phyloP scores from a whole-genome alignment of 2,797 vertebrate genomes.

The Falco rusticolus region DNA sequence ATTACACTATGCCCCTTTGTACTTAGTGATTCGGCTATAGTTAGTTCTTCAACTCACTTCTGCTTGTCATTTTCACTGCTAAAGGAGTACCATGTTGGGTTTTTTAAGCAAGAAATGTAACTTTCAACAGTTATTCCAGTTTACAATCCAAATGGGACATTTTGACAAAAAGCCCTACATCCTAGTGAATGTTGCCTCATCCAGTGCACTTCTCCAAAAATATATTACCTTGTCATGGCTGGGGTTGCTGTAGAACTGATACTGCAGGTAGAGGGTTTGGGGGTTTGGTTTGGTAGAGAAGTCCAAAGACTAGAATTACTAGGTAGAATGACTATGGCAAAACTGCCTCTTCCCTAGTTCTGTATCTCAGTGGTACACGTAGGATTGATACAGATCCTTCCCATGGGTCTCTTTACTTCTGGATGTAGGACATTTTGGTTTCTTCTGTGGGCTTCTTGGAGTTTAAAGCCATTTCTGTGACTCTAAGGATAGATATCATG shows the following conservation, averaged over 20 bases:
- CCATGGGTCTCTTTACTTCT: background rate
- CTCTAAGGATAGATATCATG: accelerated
- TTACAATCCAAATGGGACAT: background rate
- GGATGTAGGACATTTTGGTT: accelerated
- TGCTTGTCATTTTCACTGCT: background rate
- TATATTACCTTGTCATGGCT: background rate
- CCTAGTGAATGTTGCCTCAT: background rate
- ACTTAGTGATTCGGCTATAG: constrained; percentile 10
- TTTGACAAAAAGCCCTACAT: background rate
- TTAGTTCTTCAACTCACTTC: background rate
- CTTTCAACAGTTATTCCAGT: background rate
- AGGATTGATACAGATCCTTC: background rate
- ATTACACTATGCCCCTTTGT: constrained; percentile 62
- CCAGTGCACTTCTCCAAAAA: background rate
- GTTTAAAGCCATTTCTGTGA: background rate
- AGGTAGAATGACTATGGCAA: background rate
- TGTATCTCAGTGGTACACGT: no score
- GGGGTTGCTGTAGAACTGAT: background rate
- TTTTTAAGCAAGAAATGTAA: background rate
- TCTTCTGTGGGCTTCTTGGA: background rate
- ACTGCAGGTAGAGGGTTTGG: background rate
- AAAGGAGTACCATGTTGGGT: background rate
- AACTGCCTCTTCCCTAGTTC: background rate
- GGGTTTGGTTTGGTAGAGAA: background rate
- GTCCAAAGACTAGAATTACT: background rate